Base-by-base conservation (phyloP, 2,888 invertebrate species). In the Rutpela maculata region DNA sequence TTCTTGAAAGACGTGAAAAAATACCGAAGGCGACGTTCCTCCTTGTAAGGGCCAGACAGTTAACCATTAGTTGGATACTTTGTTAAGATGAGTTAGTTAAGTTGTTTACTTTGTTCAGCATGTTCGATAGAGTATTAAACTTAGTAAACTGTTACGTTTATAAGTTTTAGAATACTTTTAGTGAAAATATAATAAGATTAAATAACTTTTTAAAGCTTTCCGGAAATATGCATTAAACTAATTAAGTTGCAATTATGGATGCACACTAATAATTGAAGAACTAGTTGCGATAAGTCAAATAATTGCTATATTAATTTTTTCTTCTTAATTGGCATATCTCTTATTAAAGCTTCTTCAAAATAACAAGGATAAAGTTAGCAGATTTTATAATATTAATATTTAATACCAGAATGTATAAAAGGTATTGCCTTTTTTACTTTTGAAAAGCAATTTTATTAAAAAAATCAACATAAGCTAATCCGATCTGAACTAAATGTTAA, bases 151-250 rank as follows among this genome's bases (percentile, higher is more conserved):
- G 69, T 73, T 71, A 50, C 71, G 26, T 71, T 71, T 19, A 63
- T 43, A 62, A 72, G 26, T 72, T 43, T 35, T 63, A 22, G 56
- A 71, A 77, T 77, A 74, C 65, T 70, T 70, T 55, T 65, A 74
- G 67, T 67, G 71, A 62, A 59, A 78, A 75, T 78, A 26, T 74
- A 75, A 78, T 68, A 35, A 35, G 77, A 60, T 75, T 62, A 67
- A 62, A 55, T 38, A 77, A 77, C 31, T 77, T 68, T 56, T 56
- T 50, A 50, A 43, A 65, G 12, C 12, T 65, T 43, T 6, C 15
- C 19, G 9, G 12, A 19, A 65, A 43, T 38, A 65, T 62, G 17
- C 43, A 43, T 10, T 7, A 15, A 19, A 65, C 10, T 38, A 17
- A 65, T 43, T 17, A 50, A n/a, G 12, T 43, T 15, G 15, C 1